Conservation (phyloP, 2,797 vertebrate species). For the Holocentrus rufus region DNA sequence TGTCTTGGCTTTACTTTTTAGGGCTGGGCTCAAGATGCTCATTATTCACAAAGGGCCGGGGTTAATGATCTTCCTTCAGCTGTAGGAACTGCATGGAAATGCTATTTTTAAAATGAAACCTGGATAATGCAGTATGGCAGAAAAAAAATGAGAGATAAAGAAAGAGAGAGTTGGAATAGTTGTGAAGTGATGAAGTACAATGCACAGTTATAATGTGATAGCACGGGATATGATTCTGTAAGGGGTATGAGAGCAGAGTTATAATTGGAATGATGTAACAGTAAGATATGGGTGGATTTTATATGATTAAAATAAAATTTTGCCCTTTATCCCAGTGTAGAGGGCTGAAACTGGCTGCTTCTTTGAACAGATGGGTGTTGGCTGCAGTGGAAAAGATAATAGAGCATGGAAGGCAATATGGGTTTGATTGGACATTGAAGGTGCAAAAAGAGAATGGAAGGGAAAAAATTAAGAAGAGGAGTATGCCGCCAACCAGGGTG, state of each 20-base stretch:
- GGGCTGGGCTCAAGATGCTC: too few relatives aligned
- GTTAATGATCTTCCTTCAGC: neutral
- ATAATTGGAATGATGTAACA: slow-evolving; percentile 5
- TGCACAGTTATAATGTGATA: neutral
- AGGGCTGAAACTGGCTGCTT: slow-evolving; percentile 11
- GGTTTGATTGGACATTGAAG: slow-evolving; percentile 48
- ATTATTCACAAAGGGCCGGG: too few relatives aligned
- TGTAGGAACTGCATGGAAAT: neutral
- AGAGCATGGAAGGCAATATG: slow-evolving; percentile 3
- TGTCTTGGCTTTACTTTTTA: too few relatives aligned
- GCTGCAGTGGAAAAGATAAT: slow-evolving; percentile 35
- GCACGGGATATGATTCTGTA: slow-evolving; percentile 3
- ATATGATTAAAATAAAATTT: slow-evolving; percentile 4
- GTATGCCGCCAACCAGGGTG: slow-evolving; percentile 24
- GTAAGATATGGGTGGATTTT: neutral
- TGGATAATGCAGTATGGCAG: neutral
- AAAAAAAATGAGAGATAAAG: neutral
- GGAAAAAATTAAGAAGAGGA: slow-evolving; percentile 34
- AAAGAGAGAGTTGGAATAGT: neutral
- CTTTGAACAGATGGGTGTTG: slow-evolving; percentile 27
- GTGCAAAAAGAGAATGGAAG: slow-evolving; percentile 42
- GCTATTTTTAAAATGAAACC: neutral
- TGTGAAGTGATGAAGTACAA: neutral
- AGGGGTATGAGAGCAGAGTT: slow-evolving; percentile 5
- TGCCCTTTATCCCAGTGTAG: neutral